Evolutionary conservation across 2,113 vertebrate genomes (phyloP).

Genomic region (Empidonax traillii): DNA sequence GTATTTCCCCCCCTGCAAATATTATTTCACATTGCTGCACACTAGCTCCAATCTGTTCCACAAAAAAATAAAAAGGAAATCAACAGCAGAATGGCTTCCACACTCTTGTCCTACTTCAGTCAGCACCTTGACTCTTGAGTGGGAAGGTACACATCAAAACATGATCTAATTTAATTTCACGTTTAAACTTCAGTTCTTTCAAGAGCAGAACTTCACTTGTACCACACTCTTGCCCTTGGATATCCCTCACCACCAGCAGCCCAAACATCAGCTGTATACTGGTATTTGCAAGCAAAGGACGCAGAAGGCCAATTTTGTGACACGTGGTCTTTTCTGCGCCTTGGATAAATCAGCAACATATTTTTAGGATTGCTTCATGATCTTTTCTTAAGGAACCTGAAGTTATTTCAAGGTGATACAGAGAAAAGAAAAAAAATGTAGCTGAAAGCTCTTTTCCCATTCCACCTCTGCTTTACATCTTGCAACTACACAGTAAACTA

Average conservation of each 20-base stretch:
- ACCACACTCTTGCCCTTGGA: neutral
- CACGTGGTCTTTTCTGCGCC: neutral
- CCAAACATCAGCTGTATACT: neutral
- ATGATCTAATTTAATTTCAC: neutral
- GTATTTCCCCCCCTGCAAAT: neutral
- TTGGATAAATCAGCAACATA: fast-evolving
- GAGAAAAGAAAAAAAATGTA: neutral
- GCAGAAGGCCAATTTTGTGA: neutral
- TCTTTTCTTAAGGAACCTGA: neutral
- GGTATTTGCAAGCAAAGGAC: neutral
- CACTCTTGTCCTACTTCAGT: neutral
- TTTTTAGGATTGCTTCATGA: neutral
- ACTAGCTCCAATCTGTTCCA: neutral
- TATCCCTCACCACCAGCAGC: neutral
- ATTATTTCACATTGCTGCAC: neutral
- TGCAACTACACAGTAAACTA: neutral
- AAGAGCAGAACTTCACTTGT: neutral
- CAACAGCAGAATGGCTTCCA: neutral
- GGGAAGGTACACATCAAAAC: neutral
- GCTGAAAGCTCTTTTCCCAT: neutral
- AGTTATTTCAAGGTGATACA: neutral
- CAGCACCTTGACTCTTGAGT: neutral
- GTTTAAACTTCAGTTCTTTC: neutral
- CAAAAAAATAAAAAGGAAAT: neutral
- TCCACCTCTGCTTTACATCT: neutral